Percentiles rank a stretch among this genome's conserved stretches.
phyloP scores from a whole-genome alignment of 2,888 invertebrate species.

The Cheiracanthium punctorium region DNA sequence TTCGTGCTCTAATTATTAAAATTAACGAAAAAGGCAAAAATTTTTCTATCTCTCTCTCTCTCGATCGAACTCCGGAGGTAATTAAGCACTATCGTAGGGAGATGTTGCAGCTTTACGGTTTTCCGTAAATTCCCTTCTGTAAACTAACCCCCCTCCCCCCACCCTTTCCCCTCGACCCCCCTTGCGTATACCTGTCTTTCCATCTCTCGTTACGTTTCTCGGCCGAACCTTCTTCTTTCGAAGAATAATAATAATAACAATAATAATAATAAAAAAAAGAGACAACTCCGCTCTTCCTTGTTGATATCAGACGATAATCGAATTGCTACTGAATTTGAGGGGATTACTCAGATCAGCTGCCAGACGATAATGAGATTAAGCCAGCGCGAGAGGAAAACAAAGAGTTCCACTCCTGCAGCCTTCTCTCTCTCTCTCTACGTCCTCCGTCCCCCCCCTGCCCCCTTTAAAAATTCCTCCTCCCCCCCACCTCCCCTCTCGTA shows the following conservation, averaged over 20 bases:
- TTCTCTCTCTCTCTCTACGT: neutral
- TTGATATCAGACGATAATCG: slow-evolving; percentile 69
- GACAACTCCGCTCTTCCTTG: slow-evolving; percentile 40
- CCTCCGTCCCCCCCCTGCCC: neutral
- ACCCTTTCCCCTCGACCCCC: neutral
- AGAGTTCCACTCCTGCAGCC: neutral
- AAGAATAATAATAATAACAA: too few species aligned
- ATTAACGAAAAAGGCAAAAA: slow-evolving; percentile 59
- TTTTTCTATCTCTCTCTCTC: too few species aligned
- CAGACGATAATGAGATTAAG: slow-evolving; percentile 40
- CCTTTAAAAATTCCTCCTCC: slow-evolving; percentile 27
- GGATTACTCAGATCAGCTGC: slow-evolving; percentile 56
- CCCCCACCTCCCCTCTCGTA: neutral
- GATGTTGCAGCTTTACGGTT: slow-evolving; percentile 24
- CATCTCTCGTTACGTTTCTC: slow-evolving; percentile 8
- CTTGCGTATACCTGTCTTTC: neutral
- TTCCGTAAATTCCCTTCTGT: slow-evolving; percentile 25
- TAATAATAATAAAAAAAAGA: slow-evolving; percentile 20
- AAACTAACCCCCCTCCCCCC: neutral
- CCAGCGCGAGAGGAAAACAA: slow-evolving; percentile 39
- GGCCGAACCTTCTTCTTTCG: neutral
- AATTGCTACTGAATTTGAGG: slow-evolving; percentile 58
- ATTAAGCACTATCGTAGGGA: slow-evolving; percentile 57
- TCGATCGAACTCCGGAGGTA: slow-evolving; percentile 16
- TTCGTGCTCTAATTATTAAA: slow-evolving; percentile 62